Base-by-base conservation (phyloP, 1,140 invertebrate genomes). In the Heliconius nattereri region DNA sequence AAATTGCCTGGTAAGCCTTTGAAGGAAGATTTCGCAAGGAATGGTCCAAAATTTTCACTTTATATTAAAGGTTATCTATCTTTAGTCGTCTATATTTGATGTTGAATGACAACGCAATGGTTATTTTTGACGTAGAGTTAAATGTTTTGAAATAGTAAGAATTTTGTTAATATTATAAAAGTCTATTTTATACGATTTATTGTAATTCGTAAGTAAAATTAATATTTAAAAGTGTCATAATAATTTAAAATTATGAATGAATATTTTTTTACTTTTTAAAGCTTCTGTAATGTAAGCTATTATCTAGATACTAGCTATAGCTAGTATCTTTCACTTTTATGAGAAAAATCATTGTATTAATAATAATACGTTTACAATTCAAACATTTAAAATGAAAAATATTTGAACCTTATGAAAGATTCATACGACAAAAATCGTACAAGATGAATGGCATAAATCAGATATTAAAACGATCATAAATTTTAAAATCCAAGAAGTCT, bases 1-100 rank as follows among this genome's bases (percentile, higher is more conserved):
- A 78, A 75, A 78, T 83, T 83, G 79, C 76, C 66, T 73, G 66
- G 70, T 80, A 85, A 83, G 84, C 84, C 80, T 76, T 78, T 83
- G 71, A 76, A 66, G 79, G 66, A 77, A 83, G 76, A 81, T 82
- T 76, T 78, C 66, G 54, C 70, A 72, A 75, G 70, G 78, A 76
- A 76, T 74, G 70, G n/a, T 57, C 49, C 40, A 26, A 76, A 80
- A 78, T 78, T 78, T 81, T 83, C 70, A 78, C 40, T 83, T 83
- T 80, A 73, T 73, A 75, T 78, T 76, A 45, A 45, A 35, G 32
- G 32, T 35, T 35, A 45, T 45, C 5, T 45, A 45, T 45, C 13
- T 5, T 45, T 52, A 52, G 49, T 1, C 19, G 19, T 20, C 49
- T 52, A 19, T 52, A 19, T 52, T 52, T 19, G 19, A 52, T 7